Conservation (phyloP, 2,797 vertebrate species). For the Zalophus californianus region DNA sequence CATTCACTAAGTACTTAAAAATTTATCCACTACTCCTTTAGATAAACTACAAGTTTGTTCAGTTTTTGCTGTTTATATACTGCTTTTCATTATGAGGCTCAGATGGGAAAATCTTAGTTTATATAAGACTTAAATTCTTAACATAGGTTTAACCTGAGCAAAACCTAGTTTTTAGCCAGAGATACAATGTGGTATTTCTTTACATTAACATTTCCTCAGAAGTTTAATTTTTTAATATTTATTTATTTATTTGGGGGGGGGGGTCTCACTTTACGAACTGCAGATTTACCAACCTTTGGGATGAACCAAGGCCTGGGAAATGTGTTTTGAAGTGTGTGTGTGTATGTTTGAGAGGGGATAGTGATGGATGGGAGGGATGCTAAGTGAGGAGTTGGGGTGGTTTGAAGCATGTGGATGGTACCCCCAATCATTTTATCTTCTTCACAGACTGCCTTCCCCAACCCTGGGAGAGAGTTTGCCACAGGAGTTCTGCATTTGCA, state of each 20-base stretch:
- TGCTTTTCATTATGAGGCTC: background rate
- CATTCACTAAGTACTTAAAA: conserved; percentile 9
- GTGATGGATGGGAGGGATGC: background rate
- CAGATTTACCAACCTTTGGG: background rate
- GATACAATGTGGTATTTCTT: background rate
- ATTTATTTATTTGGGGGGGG: background rate
- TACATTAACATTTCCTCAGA: background rate
- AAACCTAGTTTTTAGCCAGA: background rate
- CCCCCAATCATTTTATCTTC: background rate
- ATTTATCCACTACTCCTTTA: background rate
- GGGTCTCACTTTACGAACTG: background rate
- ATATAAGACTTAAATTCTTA: background rate
- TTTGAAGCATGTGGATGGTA: background rate
- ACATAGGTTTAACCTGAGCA: background rate
- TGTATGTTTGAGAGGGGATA: background rate
- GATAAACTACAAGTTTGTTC: background rate
- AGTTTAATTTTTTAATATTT: background rate
- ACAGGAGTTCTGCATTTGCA: accelerated
- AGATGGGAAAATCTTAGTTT: background rate
- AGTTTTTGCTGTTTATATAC: background rate
- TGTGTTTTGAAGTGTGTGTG: background rate
- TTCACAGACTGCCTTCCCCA: background rate
- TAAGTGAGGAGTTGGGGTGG: background rate
- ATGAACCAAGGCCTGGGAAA: background rate
- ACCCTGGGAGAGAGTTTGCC: too few species aligned